Evolutionary conservation across 92 coral and sea anemone species (phyloP), one percentile per base, ranked within the genome.

Genomic region (Porites evermanni): DNA sequence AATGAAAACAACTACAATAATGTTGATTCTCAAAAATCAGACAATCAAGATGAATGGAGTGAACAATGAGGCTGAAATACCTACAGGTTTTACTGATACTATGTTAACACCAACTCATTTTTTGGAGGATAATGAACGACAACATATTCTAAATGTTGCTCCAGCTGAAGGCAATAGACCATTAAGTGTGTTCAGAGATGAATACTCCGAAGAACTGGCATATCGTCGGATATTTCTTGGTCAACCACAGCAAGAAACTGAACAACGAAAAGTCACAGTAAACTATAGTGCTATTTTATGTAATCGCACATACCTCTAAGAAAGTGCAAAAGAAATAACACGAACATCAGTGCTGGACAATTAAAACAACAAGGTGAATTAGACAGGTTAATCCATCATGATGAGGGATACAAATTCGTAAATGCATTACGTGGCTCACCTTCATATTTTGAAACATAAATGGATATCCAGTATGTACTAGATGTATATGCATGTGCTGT

Each of bases 21-120:
- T 26, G 1, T 26, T 26, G 29, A 2, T 26, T 26, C 29, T 26
- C 29, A 26, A 26, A 26, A 26, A 26, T 26, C 29, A 26, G 29
- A 26, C 10, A 69, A 59, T 47, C 76, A 75, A 64, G 29, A 75
- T 29, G 20, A 79, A n/a, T 17, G 23, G 64, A 18, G 38, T 85
- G 86, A 78, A 75, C 86, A n/a, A 85, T 85, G 89, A 85, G 67
- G 79, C 86, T 78, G 89, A 85, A 77, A 85, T 47, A 17, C 75
- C 89, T 61, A 59, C 61, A 0, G 61, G 61, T 56, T 6, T 56
- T 56, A 56, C 61, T 56, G 61, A 56, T 9, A 56, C 61, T 83
- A 83, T 83, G 91, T 75, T 87, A 20, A 87, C 90, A 50, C 72
- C 86, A 13, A 83, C 87, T 53, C 85, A 83, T 67, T 75, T 83